Evolutionary conservation across 2,113 vertebrate genomes (phyloP).

Genomic region (Amia ocellicauda): DNA sequence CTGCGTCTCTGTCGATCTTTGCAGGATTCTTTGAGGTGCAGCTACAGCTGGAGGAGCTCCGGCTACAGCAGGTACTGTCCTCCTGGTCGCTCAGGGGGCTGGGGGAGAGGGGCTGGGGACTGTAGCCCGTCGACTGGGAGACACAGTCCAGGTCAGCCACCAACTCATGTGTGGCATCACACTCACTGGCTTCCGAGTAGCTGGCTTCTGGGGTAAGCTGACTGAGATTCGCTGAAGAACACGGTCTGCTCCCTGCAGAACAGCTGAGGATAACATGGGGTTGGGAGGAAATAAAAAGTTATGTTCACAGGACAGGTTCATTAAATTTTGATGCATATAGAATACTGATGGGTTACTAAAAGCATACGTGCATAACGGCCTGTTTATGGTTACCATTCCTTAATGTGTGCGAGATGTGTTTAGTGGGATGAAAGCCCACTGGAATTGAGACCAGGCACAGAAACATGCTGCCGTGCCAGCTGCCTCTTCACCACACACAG

Average conservation of each 20-base stretch:
- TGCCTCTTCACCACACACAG: not conserved
- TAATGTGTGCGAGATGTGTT: too few species aligned
- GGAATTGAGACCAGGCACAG: not conserved
- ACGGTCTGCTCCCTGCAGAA: constrained; percentile 14
- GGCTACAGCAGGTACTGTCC: constrained; percentile 10
- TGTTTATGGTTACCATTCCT: not conserved
- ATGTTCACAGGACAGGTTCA: too few species aligned
- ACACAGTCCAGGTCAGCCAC: constrained; percentile 1
- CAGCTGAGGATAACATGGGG: constrained; percentile 18
- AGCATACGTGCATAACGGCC: too few species aligned
- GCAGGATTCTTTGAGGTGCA: not conserved
- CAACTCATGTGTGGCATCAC: not conserved
- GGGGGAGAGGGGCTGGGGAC: constrained; percentile 5
- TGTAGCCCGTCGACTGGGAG: constrained; percentile 10
- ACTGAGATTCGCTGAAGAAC: not conserved
- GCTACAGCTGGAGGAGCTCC: constrained; percentile 14
- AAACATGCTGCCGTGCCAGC: not conserved
- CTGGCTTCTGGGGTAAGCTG: constrained; percentile 39
- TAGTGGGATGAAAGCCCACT: not conserved
- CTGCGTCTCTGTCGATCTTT: constrained; percentile 6
- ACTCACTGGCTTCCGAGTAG: constrained; percentile 12
- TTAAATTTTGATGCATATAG: not conserved
- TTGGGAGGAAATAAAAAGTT: not conserved
- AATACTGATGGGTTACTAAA: not conserved
- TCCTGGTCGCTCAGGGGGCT: not conserved